phyloP scores from a whole-genome alignment of 1,140 invertebrate genomes.

The Sminthurinus signatus region DNA sequence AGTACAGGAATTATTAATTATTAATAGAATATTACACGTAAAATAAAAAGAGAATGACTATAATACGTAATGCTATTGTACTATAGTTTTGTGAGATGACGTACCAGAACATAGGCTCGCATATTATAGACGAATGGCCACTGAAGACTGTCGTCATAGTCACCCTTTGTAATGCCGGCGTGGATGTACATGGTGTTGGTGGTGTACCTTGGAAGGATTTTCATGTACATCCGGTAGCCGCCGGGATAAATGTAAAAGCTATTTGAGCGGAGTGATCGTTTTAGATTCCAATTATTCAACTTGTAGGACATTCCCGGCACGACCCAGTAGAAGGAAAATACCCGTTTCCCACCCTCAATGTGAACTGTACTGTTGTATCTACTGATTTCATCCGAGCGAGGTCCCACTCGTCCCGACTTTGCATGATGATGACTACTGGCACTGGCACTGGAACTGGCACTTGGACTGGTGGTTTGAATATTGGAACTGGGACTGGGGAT shows the following conservation, averaged over 20 bases:
- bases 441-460: background rate
- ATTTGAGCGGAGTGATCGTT: slow-evolving; percentile 45
- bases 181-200: slow-evolving; percentile 48
- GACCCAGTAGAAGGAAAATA: slow-evolving; percentile 50
- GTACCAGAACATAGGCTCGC: slow-evolving; percentile 46
- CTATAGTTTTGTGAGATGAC: too few species aligned
- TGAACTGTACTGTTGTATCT: slow-evolving; percentile 45
- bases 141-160: slow-evolving; percentile 44
- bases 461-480: background rate
- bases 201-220: slow-evolving; percentile 44
- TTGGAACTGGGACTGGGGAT: background rate
- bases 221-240: slow-evolving; percentile 48
- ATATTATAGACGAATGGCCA: slow-evolving; percentile 50
- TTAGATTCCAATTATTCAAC: slow-evolving; percentile 46
- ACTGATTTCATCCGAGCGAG: slow-evolving; percentile 35
- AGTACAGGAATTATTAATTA: too few species aligned
- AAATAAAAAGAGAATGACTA: too few species aligned
- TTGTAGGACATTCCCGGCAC: slow-evolving; percentile 46
- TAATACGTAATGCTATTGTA: too few species aligned
- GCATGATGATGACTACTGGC: background rate
- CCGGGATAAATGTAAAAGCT: slow-evolving; percentile 47
- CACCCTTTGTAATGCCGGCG: slow-evolving; percentile 48
- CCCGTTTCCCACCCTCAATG: slow-evolving; percentile 43
- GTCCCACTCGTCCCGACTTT: slow-evolving; percentile 23
- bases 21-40: too few species aligned